Conservation (phyloP, 2,888 invertebrate species). For the Metopia argyrocephala region DNA sequence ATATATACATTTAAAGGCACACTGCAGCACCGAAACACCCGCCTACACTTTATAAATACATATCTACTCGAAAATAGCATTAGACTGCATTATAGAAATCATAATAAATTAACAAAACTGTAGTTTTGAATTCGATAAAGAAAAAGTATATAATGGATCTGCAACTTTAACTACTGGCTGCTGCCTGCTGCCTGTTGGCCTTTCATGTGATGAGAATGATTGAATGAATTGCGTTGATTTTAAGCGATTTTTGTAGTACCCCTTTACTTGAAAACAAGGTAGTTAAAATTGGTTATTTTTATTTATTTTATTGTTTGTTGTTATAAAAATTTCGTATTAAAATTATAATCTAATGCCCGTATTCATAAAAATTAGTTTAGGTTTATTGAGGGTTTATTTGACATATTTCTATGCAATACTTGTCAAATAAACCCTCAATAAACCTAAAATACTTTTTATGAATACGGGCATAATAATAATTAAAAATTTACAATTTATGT, state of each 20-base stretch:
- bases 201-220: too few species aligned
- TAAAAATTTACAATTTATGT: too few species aligned
- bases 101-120: constrained; percentile 25
- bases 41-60: background rate
- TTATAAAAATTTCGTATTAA: constrained; percentile 26
- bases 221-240: constrained; percentile 20
- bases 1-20: background rate
- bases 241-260: background rate
- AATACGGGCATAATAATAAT: too few species aligned
- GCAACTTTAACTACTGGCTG: too few species aligned
- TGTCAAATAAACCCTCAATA: too few species aligned
- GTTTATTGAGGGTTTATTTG: too few species aligned
- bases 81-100: constrained; percentile 38
- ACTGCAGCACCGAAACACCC: background rate
- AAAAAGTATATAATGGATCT: background rate
- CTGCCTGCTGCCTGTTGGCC: too few species aligned
- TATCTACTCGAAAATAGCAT: constrained; percentile 17
- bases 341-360: too few species aligned
- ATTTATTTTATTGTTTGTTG: background rate
- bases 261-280: constrained; percentile 14
- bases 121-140: constrained; percentile 13
- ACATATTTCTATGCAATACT: too few species aligned
- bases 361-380: too few species aligned
- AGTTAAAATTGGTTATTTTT: constrained; percentile 48
- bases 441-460: too few species aligned